phyloP scores from a whole-genome alignment of 2,113 vertebrate genomes.

The Alethe castanea region DNA sequence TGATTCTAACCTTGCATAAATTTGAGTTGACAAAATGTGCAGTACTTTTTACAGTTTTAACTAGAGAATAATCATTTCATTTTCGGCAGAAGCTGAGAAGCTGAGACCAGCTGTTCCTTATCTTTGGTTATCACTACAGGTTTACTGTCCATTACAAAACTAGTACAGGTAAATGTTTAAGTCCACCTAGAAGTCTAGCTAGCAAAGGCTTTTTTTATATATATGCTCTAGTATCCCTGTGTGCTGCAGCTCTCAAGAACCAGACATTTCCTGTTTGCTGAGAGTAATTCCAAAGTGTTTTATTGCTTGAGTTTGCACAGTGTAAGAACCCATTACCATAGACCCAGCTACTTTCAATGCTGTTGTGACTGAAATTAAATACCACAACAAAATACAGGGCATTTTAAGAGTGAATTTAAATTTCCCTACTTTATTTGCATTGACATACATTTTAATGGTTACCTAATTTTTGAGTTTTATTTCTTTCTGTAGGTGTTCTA shows the following conservation, averaged over 20 bases:
- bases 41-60: conserved; percentile 19
- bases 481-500: background rate
- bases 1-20: conserved; percentile 55
- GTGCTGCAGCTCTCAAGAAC: conserved; percentile 6
- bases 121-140: conserved; percentile 24
- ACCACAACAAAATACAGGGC: background rate
- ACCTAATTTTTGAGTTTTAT: conserved; percentile 6
- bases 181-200: conserved; percentile 31
- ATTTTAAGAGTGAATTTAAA: conserved; percentile 11
- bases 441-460: conserved; percentile 14
- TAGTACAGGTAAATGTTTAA: background rate
- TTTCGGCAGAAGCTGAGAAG: conserved; percentile 18
- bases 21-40: conserved; percentile 54
- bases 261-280: conserved; percentile 8
- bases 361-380: conserved; percentile 42
- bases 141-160: conserved; percentile 41
- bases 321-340: conserved; percentile 40
- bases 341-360: background rate
- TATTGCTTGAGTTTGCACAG: conserved; percentile 27
- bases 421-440: background rate
- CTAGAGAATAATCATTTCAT: conserved; percentile 45
- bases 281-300: conserved; percentile 2
- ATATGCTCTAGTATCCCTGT: background rate
- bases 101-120: conserved; percentile 60
- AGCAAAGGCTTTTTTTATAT: background rate